Evolutionary conservation across 2,888 invertebrate genomes (phyloP).

Genomic region (Scaptomyza polygonia): DNA sequence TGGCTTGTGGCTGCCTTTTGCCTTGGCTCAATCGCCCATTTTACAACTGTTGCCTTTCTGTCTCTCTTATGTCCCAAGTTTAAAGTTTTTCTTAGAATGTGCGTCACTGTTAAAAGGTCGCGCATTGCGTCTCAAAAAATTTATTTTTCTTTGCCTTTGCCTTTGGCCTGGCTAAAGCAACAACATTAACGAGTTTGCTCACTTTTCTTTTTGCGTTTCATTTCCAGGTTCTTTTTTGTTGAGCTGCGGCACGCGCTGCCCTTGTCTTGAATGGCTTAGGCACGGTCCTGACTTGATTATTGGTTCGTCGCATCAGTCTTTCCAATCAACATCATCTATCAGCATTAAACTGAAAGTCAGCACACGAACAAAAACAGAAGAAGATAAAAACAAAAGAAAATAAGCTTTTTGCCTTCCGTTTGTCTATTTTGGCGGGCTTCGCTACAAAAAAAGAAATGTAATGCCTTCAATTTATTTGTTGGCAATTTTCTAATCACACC

Average conservation of each 20-base stretch:
- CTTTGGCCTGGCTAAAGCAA: constrained; percentile 31
- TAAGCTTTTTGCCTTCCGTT: constrained; percentile 38
- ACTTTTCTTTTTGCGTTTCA: constrained; percentile 28
- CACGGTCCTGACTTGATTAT: constrained; percentile 71
- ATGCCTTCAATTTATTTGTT: constrained; percentile 71
- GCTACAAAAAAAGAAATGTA: constrained; percentile 39
- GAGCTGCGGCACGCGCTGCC: constrained; percentile 67
- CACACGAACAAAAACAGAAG: constrained; percentile 28
- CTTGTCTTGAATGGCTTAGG: constrained; percentile 65
- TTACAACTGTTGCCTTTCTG: constrained; percentile 43
- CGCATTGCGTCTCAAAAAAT: constrained; percentile 34
- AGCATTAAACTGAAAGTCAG: constrained; percentile 63
- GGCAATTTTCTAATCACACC: constrained; percentile 71
- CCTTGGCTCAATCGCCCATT: not conserved
- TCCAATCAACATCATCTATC: constrained; percentile 77
- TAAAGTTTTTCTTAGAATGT: constrained; percentile 48
- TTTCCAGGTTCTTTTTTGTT: constrained; percentile 33
- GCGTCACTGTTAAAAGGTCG: constrained; percentile 67
- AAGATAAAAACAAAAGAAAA: constrained; percentile 38
- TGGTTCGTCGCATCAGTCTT: constrained; percentile 78
- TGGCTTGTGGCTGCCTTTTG: constrained; percentile 64
- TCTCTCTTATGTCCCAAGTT: constrained; percentile 46
- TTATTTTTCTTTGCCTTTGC: constrained; percentile 22
- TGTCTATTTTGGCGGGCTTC: constrained; percentile 1
- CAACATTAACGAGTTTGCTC: constrained; percentile 53